Evolutionary conservation across 2,797 vertebrate genomes (phyloP), one percentile per base, ranked within the genome.

Genomic region (Rhynchotus rufescens): DNA sequence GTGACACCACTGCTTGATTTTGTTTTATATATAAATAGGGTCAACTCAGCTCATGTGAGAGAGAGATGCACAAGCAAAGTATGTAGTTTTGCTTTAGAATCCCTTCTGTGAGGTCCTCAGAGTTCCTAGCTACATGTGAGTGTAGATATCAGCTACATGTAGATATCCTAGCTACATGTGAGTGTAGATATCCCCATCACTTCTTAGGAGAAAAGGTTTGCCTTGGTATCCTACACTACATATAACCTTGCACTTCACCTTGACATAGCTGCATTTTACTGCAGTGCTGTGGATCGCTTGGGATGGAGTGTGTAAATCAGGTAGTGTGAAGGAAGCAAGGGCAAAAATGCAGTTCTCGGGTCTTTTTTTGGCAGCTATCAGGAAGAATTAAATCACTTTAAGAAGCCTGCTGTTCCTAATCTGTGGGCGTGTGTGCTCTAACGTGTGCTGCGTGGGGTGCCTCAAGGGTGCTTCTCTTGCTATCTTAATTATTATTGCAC

Each of bases 51-150:
- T 38, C 47, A 8, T 65, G 28, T 65, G 51, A 11, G 4, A 4
- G 23, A 40, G 26, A 10, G 44, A 2, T 26, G 1, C 49, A 5
- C 0, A 0, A 25, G 34, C 30, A 30, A 44, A 47, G 8, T 34
- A 12, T 52, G 10, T 79, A 36, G 3, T 1, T 65, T 86, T 86
- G 52, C 30, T 28, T 75, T 40, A 56, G 65, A 16, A 57, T 59
- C 49, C 20, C 82, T 67, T 64, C 65, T 38, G 0, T 60, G 78
- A 84, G 15, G 10, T 78, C 52, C 88, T 9, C 57, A 71, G 36
- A 61, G 8, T 6, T 84, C 40, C 25, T 73, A n/a, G 22, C 14
- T 14, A 0, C 90, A 2, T 28, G 25, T 90, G 44, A 13, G 7
- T 82, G 16, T 28, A 75, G 81, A 78, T 26, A 80, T 86, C 26